phyloP scores from a whole-genome alignment of 2,113 vertebrate species.

The Rana temporaria region DNA sequence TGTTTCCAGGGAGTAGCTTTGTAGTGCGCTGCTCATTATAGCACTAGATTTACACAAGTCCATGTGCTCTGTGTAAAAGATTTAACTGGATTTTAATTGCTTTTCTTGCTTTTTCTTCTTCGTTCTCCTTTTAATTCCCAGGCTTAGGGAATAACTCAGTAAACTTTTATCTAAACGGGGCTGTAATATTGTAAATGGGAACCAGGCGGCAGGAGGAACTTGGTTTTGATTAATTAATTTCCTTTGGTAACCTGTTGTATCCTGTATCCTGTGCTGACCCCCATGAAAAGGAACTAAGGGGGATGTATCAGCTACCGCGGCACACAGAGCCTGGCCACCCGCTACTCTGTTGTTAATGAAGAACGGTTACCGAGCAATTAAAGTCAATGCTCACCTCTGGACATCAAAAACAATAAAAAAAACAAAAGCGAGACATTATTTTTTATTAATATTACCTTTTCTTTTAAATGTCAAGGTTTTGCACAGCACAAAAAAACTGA shows the following conservation, averaged over 20 bases:
- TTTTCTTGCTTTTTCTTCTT: slow-evolving; percentile 45
- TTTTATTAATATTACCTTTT: too few species aligned
- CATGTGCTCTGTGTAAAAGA: slow-evolving; percentile 15
- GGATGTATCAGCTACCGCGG: slow-evolving; percentile 78
- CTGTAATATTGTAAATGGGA: slow-evolving; percentile 67
- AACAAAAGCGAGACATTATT: too few species aligned
- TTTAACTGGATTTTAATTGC: slow-evolving; percentile 52
- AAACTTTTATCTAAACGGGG: slow-evolving; percentile 63
- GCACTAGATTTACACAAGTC: slow-evolving; percentile 35
- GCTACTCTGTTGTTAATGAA: slow-evolving; percentile 78
- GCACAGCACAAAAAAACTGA: too few species aligned
- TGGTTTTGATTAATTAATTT: slow-evolving; percentile 83
- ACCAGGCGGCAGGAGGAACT: slow-evolving; percentile 66
- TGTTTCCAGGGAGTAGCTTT: neutral
- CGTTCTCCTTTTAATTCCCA: slow-evolving; percentile 56
- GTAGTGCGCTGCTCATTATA: slow-evolving; percentile 11
- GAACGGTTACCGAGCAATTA: slow-evolving; percentile 81
- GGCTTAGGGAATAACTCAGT: slow-evolving; percentile 60
- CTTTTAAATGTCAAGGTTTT: too few species aligned
- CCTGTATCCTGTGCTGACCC: slow-evolving; percentile 73
- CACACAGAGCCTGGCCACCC: slow-evolving; percentile 70
- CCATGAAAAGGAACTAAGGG: slow-evolving; percentile 64
- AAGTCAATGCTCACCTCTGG: slow-evolving; percentile 63
- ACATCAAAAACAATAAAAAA: too few species aligned
- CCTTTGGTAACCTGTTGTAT: slow-evolving; percentile 77